phyloP scores from a whole-genome alignment of 2,797 vertebrate species.

The Champsocephalus esox region DNA sequence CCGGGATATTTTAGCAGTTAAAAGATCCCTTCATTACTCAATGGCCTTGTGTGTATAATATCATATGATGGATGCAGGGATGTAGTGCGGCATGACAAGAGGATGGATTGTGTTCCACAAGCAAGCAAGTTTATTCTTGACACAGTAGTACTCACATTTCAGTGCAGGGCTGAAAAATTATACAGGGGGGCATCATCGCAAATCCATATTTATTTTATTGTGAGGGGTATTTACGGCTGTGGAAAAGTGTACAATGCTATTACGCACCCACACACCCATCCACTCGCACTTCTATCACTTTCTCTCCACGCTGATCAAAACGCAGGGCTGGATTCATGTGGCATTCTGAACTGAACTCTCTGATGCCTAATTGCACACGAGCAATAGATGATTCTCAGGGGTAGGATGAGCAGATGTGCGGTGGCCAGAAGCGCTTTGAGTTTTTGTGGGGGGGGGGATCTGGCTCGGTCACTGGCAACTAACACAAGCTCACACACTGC shows the following conservation, averaged over 20 bases:
- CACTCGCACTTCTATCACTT: constrained; percentile 1
- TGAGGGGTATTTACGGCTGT: constrained; percentile 18
- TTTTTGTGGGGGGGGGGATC: constrained; percentile 41
- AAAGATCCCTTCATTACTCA: constrained; percentile 67
- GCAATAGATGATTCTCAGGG: constrained; percentile 61
- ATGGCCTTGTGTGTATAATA: constrained; percentile 67
- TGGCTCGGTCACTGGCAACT: constrained; percentile 53
- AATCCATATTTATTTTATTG: constrained; percentile 50
- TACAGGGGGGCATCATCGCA: constrained; percentile 11
- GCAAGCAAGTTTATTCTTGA: constrained; percentile 46
- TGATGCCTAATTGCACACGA: constrained; percentile 76
- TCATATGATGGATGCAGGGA: constrained; percentile 68
- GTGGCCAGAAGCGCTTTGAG: constrained; percentile 68
- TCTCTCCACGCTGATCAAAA: constrained; percentile 47
- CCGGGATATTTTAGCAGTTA: constrained; percentile 54
- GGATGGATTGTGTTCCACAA: constrained; percentile 66
- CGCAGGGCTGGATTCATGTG: constrained; percentile 33
- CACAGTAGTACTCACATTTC: constrained; percentile 55
- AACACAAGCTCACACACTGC: constrained; percentile 55
- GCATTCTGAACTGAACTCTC: constrained; percentile 61
- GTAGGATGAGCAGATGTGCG: constrained; percentile 73
- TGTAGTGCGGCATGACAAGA: constrained; percentile 61
- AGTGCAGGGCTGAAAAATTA: constrained; percentile 40
- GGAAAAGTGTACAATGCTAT: background rate
- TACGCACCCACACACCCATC: constrained; percentile 2